phyloP scores from a whole-genome alignment of 2,888 invertebrate species.

The Nomada flava region DNA sequence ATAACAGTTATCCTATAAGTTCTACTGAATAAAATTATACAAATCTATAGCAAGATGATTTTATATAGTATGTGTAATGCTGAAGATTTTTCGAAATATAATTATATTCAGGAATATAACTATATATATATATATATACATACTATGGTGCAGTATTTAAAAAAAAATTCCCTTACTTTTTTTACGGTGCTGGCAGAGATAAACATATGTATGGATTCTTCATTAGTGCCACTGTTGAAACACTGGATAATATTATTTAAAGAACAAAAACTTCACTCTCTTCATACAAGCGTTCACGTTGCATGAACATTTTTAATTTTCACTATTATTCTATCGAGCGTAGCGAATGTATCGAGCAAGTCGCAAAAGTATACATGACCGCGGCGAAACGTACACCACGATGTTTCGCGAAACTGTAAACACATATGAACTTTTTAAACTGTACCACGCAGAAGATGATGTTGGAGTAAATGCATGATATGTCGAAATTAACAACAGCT shows the following conservation, averaged over 20 bases:
- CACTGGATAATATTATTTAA: conserved; percentile 16
- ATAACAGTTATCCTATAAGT: neutral
- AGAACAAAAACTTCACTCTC: conserved; percentile 46
- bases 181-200: conserved; percentile 41
- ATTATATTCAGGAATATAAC: neutral
- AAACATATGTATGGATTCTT: conserved; percentile 47
- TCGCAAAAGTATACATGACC: conserved; percentile 29
- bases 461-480: conserved; percentile 39
- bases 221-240: conserved; percentile 36
- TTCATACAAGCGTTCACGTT: conserved; percentile 22
- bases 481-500: conserved; percentile 20
- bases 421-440: conserved; percentile 64
- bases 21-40: neutral
- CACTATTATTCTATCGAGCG: conserved; percentile 6
- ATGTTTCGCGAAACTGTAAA: conserved; percentile 61
- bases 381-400: conserved; percentile 27
- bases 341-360: neutral
- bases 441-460: conserved; percentile 37
- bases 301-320: conserved; percentile 20
- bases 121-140: neutral
- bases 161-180: conserved; percentile 46
- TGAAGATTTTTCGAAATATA: neutral
- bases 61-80: neutral
- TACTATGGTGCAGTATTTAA: neutral
- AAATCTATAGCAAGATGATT: neutral